Evolutionary conservation across 2,888 invertebrate species (phyloP).

Genomic region (Eristalis arbustorum): DNA sequence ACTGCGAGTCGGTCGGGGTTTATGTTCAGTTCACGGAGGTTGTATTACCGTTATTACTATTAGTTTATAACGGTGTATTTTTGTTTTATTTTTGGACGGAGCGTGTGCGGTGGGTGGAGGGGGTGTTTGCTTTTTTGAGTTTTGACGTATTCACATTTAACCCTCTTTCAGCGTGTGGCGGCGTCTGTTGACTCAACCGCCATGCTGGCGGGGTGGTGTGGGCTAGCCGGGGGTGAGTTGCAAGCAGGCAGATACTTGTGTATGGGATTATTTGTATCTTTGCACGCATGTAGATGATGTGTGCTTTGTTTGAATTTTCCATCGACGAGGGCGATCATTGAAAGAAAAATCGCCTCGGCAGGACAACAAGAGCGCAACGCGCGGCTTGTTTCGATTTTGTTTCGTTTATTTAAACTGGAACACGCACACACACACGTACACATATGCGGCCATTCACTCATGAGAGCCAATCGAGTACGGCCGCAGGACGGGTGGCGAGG

Average conservation of each 20-base stretch:
- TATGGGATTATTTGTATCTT: conserved; percentile 8
- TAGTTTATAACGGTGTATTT: conserved; percentile 60
- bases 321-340: neutral
- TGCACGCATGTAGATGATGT: neutral
- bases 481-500: conserved; percentile 32
- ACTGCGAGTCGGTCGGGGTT: conserved; percentile 10
- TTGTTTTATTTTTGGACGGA: conserved; percentile 24
- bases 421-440: neutral
- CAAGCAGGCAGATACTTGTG: neutral
- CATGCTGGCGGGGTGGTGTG: neutral
- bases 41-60: conserved; percentile 67
- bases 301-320: conserved; percentile 25
- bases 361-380: neutral
- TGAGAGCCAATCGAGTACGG: neutral
- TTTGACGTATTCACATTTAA: conserved; percentile 65
- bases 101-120: neutral
- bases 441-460: neutral
- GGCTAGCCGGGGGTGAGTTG: neutral
- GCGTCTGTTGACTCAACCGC: conserved; percentile 44
- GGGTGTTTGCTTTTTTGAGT: conserved; percentile 48
- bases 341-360: conserved; percentile 7
- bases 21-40: conserved; percentile 54
- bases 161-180: conserved; percentile 35
- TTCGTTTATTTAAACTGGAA: neutral
- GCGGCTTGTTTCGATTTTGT: neutral